Percentiles rank a stretch among this genome's conserved stretches.
Conservation (phyloP, 1,140 invertebrate genomes). For the Himalopsyche phryganea region DNA sequence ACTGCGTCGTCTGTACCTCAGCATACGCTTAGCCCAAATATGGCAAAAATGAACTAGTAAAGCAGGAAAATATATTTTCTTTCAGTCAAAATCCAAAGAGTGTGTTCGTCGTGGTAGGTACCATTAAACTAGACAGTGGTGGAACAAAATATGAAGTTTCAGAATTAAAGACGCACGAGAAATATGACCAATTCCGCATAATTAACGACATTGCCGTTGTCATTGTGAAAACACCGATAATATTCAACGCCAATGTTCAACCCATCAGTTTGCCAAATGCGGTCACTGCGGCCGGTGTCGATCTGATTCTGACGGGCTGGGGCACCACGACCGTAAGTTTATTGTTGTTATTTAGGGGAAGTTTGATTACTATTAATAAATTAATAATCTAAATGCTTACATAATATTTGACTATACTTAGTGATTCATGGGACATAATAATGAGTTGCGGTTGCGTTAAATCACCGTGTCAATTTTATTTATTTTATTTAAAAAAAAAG, state of each 20-base stretch:
- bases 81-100: neutral
- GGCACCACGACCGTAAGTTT: slow-evolving; percentile 10
- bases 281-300: neutral
- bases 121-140: neutral
- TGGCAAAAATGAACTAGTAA: no score
- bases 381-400: no score
- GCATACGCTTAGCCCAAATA: no score
- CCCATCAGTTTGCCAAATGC: neutral
- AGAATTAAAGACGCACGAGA: neutral
- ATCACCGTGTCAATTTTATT: no score
- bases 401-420: no score
- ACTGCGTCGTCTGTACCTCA: no score
- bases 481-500: no score
- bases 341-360: neutral
- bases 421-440: no score
- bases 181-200: neutral
- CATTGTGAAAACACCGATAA: neutral
- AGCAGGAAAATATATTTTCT: neutral
- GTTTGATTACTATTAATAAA: no score
- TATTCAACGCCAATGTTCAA: neutral
- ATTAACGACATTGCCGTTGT: slow-evolving; percentile 4
- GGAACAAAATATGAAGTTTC: neutral
- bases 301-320: slow-evolving; percentile 15
- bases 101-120: neutral
- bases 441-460: no score